These are phyloP conservation scores for Autographa pulchrina DNA, from an alignment of 2,888 invertebrate species.

Conservation along the genomic window DNA sequence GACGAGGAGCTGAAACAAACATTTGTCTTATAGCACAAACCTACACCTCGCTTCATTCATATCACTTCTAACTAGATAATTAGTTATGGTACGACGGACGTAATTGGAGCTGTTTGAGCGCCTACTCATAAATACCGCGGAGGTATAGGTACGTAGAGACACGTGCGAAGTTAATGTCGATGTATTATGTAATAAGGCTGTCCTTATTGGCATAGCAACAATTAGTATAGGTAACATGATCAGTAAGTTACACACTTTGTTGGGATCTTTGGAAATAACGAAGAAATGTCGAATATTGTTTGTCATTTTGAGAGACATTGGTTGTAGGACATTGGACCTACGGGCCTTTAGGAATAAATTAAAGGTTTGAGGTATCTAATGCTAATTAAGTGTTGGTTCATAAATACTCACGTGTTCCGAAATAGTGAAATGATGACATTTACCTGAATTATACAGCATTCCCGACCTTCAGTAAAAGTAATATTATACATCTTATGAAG, in stretches of 20 bases:
- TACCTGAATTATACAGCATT: too few relatives aligned
- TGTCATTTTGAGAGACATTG: too few relatives aligned
- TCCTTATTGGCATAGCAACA: neutral
- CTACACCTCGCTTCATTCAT: neutral
- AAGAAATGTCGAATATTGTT: too few relatives aligned
- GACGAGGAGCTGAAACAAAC: neutral
- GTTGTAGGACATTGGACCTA: too few relatives aligned
- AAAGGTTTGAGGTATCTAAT: too few relatives aligned
- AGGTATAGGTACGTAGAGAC: neutral
- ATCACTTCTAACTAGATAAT: neutral
- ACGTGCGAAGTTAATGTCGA: neutral
- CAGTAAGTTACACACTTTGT: too few relatives aligned
- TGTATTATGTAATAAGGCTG: neutral
- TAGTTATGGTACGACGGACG: slow-evolving; percentile 1
- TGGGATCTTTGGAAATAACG: too few relatives aligned
- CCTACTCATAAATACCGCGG: slow-evolving; percentile 4
- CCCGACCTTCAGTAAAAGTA: neutral
- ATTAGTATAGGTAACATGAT: neutral
- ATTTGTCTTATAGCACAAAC: neutral
- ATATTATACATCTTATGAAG: neutral
- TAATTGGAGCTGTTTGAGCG: neutral
- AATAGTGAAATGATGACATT: too few relatives aligned
- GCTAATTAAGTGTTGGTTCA: too few relatives aligned
- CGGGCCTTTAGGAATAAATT: too few relatives aligned
- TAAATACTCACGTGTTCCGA: too few relatives aligned